These are phyloP conservation scores for Tauraco erythrolophus DNA, from an alignment of 2,113 vertebrate species.

Conservation along the genomic window DNA sequence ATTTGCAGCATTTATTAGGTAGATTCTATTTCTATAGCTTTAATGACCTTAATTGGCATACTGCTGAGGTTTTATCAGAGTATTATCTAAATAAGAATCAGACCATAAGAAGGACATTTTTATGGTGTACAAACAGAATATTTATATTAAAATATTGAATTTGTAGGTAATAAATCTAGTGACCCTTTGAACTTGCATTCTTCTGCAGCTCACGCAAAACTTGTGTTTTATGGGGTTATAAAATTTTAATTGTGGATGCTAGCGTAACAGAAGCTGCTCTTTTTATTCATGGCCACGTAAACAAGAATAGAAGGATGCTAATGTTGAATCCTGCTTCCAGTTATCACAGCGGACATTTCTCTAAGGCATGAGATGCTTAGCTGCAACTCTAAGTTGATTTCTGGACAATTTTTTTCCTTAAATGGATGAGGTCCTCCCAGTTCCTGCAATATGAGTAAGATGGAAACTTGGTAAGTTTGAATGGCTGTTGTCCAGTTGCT, in stretches of 20 bases:
- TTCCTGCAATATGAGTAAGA: slow-evolving; percentile 40
- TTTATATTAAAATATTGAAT: slow-evolving; percentile 41
- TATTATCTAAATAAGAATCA: slow-evolving; percentile 56
- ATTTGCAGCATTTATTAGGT: slow-evolving; percentile 61
- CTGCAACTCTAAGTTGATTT: slow-evolving; percentile 29
- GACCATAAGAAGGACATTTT: slow-evolving; percentile 13
- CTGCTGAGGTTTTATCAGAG: slow-evolving; percentile 62
- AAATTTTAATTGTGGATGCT: slow-evolving; percentile 45
- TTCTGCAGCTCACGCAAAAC: slow-evolving; percentile 40
- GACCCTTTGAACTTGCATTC: slow-evolving; percentile 51
- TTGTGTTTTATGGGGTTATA: slow-evolving; percentile 39
- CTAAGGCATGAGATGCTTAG: not conserved
- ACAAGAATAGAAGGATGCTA: slow-evolving; percentile 20
- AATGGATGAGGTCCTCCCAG: slow-evolving; percentile 27
- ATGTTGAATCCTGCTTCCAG: slow-evolving; percentile 38
- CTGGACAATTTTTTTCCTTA: not conserved
- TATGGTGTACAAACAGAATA: slow-evolving; percentile 38
- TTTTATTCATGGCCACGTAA: slow-evolving; percentile 13
- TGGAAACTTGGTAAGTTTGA: slow-evolving; percentile 35
- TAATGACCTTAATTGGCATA: slow-evolving; percentile 60
- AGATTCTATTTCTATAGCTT: slow-evolving; percentile 59
- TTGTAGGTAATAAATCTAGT: slow-evolving; percentile 47
- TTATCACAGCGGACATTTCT: slow-evolving; percentile 7
- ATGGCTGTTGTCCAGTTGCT: slow-evolving; percentile 39
- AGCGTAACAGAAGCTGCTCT: not conserved